These are phyloP conservation scores for Hemicordylus capensis DNA, from an alignment of 2,113 vertebrate species.

Conservation along the genomic window DNA sequence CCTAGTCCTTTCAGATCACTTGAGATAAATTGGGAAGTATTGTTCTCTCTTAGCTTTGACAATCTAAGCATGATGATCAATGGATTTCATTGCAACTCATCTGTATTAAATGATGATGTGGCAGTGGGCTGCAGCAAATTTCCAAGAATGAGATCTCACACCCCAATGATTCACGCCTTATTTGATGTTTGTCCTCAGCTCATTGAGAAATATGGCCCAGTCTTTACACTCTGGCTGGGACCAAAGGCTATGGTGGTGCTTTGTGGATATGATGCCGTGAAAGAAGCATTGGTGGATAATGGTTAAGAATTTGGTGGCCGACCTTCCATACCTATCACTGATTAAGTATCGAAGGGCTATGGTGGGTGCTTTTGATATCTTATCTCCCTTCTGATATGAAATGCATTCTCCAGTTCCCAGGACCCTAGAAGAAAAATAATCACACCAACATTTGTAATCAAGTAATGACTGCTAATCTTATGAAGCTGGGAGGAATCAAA, in stretches of 20 bases:
- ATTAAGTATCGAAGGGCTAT: conserved; percentile 24
- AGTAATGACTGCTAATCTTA: too few relatives aligned
- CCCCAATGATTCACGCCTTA: neutral
- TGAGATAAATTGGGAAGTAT: too few relatives aligned
- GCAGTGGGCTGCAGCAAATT: too few relatives aligned
- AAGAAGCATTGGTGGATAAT: conserved; percentile 61
- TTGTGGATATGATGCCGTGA: conserved; percentile 43
- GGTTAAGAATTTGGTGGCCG: conserved; percentile 58
- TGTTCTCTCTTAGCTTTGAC: too few relatives aligned
- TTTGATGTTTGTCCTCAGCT: conserved; percentile 33
- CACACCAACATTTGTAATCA: neutral
- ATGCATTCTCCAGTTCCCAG: neutral
- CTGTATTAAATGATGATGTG: neutral
- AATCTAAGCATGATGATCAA: too few relatives aligned
- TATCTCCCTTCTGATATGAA: neutral
- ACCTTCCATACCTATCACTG: conserved; percentile 25
- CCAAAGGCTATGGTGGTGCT: conserved; percentile 51
- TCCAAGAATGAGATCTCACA: neutral
- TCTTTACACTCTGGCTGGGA: conserved; percentile 67
- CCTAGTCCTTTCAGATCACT: too few relatives aligned
- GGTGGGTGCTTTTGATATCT: conserved; percentile 25
- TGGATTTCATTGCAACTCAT: too few relatives aligned
- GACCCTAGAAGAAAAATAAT: neutral
- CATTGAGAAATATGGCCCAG: conserved; percentile 29
- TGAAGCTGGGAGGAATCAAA: too few relatives aligned